These are phyloP conservation scores for Yponomeuta cagnagella DNA, from an alignment of 2,888 invertebrate species.

Conservation along the genomic window DNA sequence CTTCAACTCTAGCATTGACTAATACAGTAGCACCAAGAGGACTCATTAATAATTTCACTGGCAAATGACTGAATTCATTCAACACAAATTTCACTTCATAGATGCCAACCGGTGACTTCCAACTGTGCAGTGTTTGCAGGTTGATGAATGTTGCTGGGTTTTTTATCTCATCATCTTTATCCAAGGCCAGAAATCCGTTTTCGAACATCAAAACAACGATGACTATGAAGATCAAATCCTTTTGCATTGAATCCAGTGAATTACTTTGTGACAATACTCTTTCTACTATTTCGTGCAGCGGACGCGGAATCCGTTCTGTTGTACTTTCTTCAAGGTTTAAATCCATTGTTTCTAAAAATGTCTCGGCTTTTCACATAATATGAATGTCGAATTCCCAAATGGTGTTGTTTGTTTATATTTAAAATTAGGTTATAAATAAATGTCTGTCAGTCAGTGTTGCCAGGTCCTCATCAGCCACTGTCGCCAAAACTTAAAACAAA, in stretches of 20 bases:
- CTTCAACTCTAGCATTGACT: conserved; percentile 48
- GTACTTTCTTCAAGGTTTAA: conserved; percentile 52
- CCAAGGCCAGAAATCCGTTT: conserved; percentile 49
- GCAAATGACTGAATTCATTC: conserved; percentile 39
- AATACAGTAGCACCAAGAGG: conserved; percentile 49
- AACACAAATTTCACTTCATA: conserved; percentile 47
- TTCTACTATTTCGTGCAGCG: conserved; percentile 42
- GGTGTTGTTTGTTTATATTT: conserved; percentile 1
- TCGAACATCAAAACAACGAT: conserved; percentile 54
- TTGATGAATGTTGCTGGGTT: conserved; percentile 31
- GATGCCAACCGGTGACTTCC: conserved; percentile 40
- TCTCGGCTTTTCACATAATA: background rate
- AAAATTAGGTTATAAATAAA: background rate
- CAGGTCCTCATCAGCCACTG: too few relatives aligned
- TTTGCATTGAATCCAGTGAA: conserved; percentile 42
- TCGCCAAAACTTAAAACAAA: too few relatives aligned
- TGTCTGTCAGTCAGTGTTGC: background rate
- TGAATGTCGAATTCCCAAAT: conserved; percentile 22
- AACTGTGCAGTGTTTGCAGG: conserved; percentile 33
- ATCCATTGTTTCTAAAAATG: conserved; percentile 31
- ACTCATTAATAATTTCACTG: conserved; percentile 50
- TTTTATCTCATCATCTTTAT: conserved; percentile 30
- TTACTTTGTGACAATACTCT: conserved; percentile 34
- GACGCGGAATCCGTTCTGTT: conserved; percentile 40
- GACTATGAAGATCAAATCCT: conserved; percentile 53